Evolutionary conservation across 2,888 invertebrate species (phyloP), one percentile per base, ranked within the genome.

Genomic region (Pseudococcus longispinus): DNA sequence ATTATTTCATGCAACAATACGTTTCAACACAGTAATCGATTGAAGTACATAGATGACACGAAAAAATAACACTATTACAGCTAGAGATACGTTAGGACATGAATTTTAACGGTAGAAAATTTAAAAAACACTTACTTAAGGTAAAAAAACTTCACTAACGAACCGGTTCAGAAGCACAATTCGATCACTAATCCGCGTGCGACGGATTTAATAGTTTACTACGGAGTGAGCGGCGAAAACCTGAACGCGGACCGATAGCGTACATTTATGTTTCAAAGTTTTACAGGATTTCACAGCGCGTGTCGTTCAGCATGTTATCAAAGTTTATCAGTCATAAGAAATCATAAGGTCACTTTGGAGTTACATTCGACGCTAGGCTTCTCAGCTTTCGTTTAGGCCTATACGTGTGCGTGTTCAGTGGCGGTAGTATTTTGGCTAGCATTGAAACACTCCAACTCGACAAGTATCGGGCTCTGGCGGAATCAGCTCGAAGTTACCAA

Each of bases 321-420:
- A 42, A 6, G 20, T 42, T 80, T 80, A 80, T 80, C 77, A 80
- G 77, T 42, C 42, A 80, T 80, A 42, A 42, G 23, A 80, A 80
- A 80, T 80, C 77, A 80, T 80, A 80, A 80, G 77, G 77, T 80
- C 77, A 80, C 77, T 80, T 80, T 80, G 77, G 32, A 80, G 42
- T 42, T 37, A 9, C 20, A 42, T 37, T 42, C 9, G n/a, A 80
- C 42, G 29, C 8, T 4, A 42, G 13, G 37, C 29, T 13, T 51
- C 44, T 8, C n/a, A 60, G 8, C 9, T 23, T 23, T 60, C 15
- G 6, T n/a, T 6, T 51, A 23, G 23, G 60, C 60, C 60, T 8
- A 60, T 9, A 11, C 9, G 5, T 37, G 37, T 32, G 32, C 9
- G 23, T 23, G 23, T 80, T 80, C 18, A 20, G 20, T 37, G 13